A percentile compares a stretch with the other conserved stretches of the same genome.
phyloP scores from a whole-genome alignment of 2,797 vertebrate species.

The Tragopan temminckii region DNA sequence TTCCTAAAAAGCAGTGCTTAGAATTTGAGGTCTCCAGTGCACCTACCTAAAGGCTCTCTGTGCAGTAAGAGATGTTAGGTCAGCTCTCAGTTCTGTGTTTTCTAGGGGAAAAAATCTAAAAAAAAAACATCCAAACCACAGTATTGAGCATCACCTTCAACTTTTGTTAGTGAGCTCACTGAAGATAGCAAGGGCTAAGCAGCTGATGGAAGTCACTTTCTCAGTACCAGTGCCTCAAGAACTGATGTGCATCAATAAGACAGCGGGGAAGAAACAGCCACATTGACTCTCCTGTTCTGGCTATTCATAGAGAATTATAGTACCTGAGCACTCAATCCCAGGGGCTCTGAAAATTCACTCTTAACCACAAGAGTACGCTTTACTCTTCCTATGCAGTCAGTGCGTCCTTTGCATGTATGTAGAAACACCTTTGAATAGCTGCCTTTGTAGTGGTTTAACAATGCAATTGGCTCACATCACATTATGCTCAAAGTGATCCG shows the following conservation, averaged over 20 bases:
- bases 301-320: neutral
- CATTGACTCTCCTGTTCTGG: neutral
- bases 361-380: neutral
- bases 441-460: neutral
- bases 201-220: neutral
- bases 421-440: neutral
- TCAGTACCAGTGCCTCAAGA: neutral
- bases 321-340: neutral
- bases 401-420: constrained; percentile 2
- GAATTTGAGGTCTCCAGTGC: neutral
- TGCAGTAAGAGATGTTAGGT: neutral
- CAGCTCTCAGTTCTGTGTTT: neutral
- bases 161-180: neutral
- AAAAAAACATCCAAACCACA: neutral
- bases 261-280: neutral
- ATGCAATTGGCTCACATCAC: neutral
- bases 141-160: neutral
- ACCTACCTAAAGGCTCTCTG: neutral
- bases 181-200: neutral
- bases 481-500: neutral
- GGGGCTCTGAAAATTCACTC: neutral
- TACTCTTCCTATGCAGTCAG: neutral
- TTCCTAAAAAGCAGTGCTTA: neutral
- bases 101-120: neutral
- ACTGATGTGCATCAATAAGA: neutral